Base-by-base conservation (phyloP, 2,888 invertebrate genomes). In the Incurvaria masculella region DNA sequence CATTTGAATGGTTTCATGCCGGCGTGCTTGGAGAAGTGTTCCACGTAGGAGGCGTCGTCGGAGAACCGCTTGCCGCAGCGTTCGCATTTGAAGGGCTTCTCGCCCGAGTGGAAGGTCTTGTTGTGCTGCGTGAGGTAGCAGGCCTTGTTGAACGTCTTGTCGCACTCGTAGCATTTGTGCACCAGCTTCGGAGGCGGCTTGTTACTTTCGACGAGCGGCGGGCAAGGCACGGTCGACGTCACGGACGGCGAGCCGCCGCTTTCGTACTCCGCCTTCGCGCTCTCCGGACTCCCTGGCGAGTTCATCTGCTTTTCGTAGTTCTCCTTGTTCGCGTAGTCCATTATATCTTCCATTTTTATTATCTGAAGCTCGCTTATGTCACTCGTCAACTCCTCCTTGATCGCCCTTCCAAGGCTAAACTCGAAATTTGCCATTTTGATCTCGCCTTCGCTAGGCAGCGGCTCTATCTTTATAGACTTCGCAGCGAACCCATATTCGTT, bases 91-190 rank as follows among this genome's bases (percentile, higher is more conserved):
- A 83, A 93, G 16, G 91, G 92, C 65, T 90, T 91, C 61, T 88
- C 90, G 52, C 92, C 93, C 53, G 86, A 85, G 68, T 94, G 94
- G 70, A 91, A 91, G 56, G 89, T 89, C 68, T 92, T 93, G 70
- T 91, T 91, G 70, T 94, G 94, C 66, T 94, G 94, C 46, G 93
- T 94, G 49, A 94, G 78, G 65, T 94, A 94, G 67, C 94, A 94
- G 45, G 88, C 86, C 61, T 89, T 90, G 66, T 89, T 89, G 72
- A 94, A 94, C 40, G 85, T 72, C 68, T 93, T 93, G 66, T 89
- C 85, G 71, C 94, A 94, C 62, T 88, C 87, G 61, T 85, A 81
- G 69, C 93, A 94, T 69, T 87, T 88, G 66, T 85, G 84, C 46
- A 76, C 64, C 5, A 58, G 58, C 14, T 60, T 60, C 11, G 69